These are phyloP conservation scores for Maccullochella peelii DNA, from an alignment of 2,113 vertebrate species.

Conservation along the genomic window DNA sequence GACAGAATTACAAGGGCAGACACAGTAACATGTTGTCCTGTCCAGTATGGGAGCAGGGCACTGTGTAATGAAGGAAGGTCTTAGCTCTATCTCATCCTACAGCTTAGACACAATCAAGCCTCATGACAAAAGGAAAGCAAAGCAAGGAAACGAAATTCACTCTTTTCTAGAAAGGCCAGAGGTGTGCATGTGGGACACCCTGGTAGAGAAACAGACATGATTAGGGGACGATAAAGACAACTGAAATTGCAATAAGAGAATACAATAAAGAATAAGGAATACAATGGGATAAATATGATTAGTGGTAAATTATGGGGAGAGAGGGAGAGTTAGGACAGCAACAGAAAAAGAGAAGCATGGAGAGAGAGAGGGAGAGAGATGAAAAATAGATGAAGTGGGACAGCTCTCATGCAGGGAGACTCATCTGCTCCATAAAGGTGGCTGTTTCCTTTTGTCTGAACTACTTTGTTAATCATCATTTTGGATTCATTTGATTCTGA, in stretches of 20 bases:
- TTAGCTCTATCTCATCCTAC: slow-evolving; percentile 29
- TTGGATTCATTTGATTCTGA: slow-evolving; percentile 52
- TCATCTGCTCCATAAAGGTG: slow-evolving; percentile 70
- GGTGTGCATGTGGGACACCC: neutral
- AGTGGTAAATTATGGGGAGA: slow-evolving; percentile 29
- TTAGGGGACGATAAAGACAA: slow-evolving; percentile 17
- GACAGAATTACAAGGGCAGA: slow-evolving; percentile 43
- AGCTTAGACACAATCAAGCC: slow-evolving; percentile 33
- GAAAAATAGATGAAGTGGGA: slow-evolving; percentile 77
- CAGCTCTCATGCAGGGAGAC: slow-evolving; percentile 74
- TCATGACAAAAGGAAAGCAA: slow-evolving; percentile 10
- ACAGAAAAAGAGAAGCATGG: slow-evolving; percentile 36
- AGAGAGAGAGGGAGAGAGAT: slow-evolving; percentile 28
- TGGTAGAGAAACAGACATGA: neutral
- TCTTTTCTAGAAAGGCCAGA: neutral
- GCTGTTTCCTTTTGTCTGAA: slow-evolving; percentile 59
- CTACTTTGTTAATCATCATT: slow-evolving; percentile 48
- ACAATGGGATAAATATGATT: slow-evolving; percentile 25
- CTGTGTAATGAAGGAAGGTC: slow-evolving; percentile 21
- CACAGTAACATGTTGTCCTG: slow-evolving; percentile 37
- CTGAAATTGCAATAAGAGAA: neutral
- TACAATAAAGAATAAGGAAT: neutral
- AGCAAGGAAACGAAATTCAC: neutral
- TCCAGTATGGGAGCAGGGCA: slow-evolving; percentile 4
- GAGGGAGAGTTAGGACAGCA: slow-evolving; percentile 30